Evolutionary conservation across 2,113 vertebrate species (phyloP).

Genomic region (Actenoides hombroni): DNA sequence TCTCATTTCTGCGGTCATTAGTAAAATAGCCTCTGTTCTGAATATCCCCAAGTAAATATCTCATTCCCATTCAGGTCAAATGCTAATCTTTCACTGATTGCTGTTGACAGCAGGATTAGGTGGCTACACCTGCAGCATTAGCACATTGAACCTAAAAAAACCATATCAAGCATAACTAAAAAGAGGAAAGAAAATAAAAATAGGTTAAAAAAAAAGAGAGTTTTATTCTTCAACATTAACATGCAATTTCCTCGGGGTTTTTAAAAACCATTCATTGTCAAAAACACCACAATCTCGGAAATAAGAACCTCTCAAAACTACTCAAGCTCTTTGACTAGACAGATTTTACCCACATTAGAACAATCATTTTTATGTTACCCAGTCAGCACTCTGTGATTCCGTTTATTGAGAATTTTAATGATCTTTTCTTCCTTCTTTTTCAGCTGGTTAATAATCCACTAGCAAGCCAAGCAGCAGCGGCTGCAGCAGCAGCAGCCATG

Average conservation of each 20-base stretch:
- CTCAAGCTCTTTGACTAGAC: not conserved
- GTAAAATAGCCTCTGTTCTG: not conserved
- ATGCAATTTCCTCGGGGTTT: not conserved
- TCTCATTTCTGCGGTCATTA: not conserved
- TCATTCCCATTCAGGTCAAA: not conserved
- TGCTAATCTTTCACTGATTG: not conserved
- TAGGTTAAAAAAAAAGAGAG: not conserved
- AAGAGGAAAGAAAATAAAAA: not conserved
- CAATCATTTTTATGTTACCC: not conserved
- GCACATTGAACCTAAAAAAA: not conserved
- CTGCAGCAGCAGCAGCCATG: conserved; percentile 90
- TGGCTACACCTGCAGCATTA: not conserved
- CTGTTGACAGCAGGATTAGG: not conserved
- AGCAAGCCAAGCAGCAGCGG: conserved; percentile 92
- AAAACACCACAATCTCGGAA: not conserved
- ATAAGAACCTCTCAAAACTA: not conserved
- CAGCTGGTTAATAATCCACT: conserved; percentile 94
- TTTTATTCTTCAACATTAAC: not conserved
- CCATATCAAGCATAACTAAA: not conserved
- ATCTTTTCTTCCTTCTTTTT: conserved; percentile 66
- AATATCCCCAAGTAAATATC: not conserved
- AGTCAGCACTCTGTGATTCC: not conserved
- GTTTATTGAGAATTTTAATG: not conserved
- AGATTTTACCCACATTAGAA: not conserved
- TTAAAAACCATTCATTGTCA: not conserved